These are phyloP conservation scores for Poecile montanus DNA, from an alignment of 2,797 vertebrate genomes.

Conservation along the genomic window DNA sequence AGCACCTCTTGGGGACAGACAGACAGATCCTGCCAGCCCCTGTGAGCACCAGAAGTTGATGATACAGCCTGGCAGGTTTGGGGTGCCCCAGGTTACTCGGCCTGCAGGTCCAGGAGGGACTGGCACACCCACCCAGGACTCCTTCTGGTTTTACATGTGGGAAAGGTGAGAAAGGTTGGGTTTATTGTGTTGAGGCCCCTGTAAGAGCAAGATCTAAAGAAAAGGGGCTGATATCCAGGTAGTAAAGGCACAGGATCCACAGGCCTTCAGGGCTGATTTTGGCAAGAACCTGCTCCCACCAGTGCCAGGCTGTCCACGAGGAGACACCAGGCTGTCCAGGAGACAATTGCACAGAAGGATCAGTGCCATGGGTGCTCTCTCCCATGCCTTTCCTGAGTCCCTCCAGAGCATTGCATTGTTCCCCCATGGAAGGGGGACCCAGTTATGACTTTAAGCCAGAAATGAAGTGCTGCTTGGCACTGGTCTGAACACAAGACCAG, in stretches of 20 bases:
- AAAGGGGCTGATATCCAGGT: neutral
- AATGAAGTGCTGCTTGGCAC: neutral
- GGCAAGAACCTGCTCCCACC: neutral
- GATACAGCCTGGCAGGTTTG: neutral
- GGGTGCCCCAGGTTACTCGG: neutral
- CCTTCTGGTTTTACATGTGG: neutral
- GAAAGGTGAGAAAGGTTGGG: neutral
- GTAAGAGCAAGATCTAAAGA: neutral
- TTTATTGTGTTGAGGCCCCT: neutral
- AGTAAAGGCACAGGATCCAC: neutral
- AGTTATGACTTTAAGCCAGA: neutral
- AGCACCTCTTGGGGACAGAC: neutral
- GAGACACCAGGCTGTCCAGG: neutral
- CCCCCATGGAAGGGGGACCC: accelerated
- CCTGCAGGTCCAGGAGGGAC: neutral
- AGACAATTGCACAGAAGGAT: neutral
- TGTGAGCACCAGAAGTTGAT: accelerated
- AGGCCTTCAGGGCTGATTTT: neutral
- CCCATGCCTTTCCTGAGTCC: neutral
- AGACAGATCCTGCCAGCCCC: neutral
- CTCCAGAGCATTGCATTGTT: accelerated
- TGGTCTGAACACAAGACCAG: neutral
- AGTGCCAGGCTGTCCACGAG: neutral
- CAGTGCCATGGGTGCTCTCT: neutral
- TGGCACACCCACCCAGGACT: neutral